These are phyloP conservation scores for Acrocephalus kingi DNA, from an alignment of 2,113 vertebrate genomes.

Conservation along the genomic window DNA sequence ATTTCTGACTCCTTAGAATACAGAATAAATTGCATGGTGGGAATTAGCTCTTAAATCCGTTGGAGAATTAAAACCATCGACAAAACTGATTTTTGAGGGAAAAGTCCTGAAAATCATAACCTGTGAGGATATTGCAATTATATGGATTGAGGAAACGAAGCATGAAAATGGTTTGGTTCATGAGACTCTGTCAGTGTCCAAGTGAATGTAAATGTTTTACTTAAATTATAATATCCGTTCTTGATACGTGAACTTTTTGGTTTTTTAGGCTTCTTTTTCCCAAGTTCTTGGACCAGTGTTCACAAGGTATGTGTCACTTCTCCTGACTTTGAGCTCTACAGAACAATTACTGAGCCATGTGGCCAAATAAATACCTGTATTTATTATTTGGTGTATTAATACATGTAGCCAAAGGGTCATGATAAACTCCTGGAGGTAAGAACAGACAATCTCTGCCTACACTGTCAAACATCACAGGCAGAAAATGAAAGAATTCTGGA, in stretches of 20 bases:
- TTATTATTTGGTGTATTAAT: not conserved
- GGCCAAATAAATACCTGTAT: not conserved
- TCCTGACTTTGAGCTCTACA: not conserved
- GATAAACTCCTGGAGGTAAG: not conserved
- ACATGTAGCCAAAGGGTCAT: fast-evolving
- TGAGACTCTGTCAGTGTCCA: not conserved
- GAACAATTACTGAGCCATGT: not conserved
- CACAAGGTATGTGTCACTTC: slow-evolving; percentile 81
- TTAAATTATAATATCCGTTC: not conserved
- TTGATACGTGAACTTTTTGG: not conserved
- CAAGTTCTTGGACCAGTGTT: slow-evolving; percentile 95
- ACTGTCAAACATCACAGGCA: not conserved
- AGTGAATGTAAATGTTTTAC: not conserved
- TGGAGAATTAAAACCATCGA: not conserved
- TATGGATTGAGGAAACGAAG: not conserved
- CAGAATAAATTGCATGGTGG: not conserved
- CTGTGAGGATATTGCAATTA: not conserved
- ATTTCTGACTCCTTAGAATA: not conserved
- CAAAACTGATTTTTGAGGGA: not conserved
- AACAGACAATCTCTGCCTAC: not conserved
- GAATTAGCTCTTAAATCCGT: not conserved
- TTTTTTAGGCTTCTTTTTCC: slow-evolving; percentile 87
- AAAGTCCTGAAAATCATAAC: not conserved
- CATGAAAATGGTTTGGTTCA: not conserved
- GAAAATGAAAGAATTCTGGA: not conserved